These are phyloP conservation scores for Prunella himalayana DNA, from an alignment of 2,113 vertebrate species.

Conservation along the genomic window DNA sequence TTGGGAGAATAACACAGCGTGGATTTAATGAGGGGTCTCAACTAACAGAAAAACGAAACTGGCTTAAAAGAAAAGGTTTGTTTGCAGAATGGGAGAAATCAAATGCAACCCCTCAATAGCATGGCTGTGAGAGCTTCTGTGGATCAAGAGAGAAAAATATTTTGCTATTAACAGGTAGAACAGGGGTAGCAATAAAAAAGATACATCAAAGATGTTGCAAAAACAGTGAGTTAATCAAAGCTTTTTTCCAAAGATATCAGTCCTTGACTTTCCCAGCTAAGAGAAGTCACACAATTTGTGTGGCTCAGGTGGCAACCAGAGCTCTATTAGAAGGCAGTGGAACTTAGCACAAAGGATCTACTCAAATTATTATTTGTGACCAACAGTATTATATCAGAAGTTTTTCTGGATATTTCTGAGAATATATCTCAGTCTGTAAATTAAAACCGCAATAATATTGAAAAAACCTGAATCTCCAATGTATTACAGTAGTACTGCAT, in stretches of 20 bases:
- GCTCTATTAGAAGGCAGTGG: not conserved
- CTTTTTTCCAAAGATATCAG: not conserved
- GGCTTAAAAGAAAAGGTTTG: not conserved
- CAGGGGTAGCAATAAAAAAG: not conserved
- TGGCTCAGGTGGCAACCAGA: not conserved
- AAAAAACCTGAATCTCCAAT: not conserved
- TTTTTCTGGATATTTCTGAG: not conserved
- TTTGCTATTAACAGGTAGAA: not conserved
- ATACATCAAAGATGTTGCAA: not conserved
- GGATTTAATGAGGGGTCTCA: not conserved
- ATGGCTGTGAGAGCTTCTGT: not conserved
- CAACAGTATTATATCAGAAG: not conserved
- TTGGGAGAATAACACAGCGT: not conserved
- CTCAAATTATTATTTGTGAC: not conserved
- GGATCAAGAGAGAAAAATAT: not conserved
- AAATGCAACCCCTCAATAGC: not conserved
- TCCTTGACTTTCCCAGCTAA: not conserved
- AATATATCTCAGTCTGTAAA: not conserved
- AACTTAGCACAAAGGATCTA: not conserved
- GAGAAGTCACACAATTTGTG: not conserved
- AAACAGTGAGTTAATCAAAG: not conserved
- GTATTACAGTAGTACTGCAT: not conserved
- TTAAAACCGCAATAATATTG: not conserved
- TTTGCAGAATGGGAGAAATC: not conserved
- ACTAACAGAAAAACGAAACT: not conserved